Conservation (phyloP, 2,888 invertebrate species). For the Rosalia funebris region DNA sequence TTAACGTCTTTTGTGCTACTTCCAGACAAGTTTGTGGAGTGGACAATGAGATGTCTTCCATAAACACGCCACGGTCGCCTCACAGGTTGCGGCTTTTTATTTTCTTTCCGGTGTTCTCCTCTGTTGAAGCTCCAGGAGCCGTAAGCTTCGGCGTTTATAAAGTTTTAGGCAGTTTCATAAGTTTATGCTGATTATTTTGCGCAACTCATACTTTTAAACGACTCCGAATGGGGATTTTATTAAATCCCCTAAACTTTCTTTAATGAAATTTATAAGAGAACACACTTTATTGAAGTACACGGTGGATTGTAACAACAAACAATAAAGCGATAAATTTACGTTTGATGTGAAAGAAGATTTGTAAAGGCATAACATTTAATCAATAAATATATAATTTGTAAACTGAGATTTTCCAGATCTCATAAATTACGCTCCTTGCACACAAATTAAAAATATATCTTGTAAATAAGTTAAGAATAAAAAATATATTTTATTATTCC, state of each 20-base stretch:
- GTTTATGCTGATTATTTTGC: constrained; percentile 46
- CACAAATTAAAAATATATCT: no score
- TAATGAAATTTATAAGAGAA: constrained; percentile 36
- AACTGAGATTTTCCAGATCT: no score
- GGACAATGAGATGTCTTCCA: constrained; percentile 41
- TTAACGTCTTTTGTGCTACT: constrained; percentile 45
- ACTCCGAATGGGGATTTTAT: constrained; percentile 36
- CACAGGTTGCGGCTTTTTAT: constrained; percentile 18
- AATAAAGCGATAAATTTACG: background rate
- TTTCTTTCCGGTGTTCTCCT: constrained; percentile 32
- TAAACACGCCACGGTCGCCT: constrained; percentile 26
- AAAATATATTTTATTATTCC: no score
- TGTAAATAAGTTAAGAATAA: no score
- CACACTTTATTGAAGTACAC: background rate
- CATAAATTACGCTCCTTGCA: no score
- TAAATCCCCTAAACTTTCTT: constrained; percentile 37
- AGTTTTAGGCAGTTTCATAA: constrained; percentile 48
- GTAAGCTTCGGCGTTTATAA: constrained; percentile 34
- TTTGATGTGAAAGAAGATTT: background rate
- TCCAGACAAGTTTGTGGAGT: constrained; percentile 44
- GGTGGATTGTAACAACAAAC: background rate
- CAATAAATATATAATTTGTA: no score
- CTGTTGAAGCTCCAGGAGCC: constrained; percentile 33
- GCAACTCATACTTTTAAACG: constrained; percentile 42
- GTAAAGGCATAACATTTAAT: background rate